Conservation (phyloP, 2,888 invertebrate genomes). For the Eupithecia inturbata region DNA sequence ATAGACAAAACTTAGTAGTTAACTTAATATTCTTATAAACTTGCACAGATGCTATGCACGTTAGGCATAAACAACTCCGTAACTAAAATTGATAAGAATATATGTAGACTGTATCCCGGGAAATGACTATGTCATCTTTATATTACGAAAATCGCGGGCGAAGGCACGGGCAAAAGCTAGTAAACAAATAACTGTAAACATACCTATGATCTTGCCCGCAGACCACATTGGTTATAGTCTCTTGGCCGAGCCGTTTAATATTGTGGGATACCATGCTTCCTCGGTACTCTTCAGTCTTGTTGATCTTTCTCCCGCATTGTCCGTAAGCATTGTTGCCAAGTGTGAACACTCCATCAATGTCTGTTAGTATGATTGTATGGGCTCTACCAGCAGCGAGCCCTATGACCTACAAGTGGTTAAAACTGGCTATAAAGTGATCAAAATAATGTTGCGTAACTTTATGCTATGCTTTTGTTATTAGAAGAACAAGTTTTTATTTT, state of each 20-base stretch:
- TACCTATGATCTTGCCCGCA: conserved; percentile 97
- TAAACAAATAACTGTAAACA: conserved; percentile 38
- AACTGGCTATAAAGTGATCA: background rate
- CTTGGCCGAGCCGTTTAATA: conserved; percentile 86
- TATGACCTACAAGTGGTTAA: conserved; percentile 53
- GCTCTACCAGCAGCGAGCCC: conserved; percentile 92
- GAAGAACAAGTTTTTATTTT: background rate
- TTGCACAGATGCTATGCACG: background rate
- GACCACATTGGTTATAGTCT: conserved; percentile 86
- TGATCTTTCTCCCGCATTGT: conserved; percentile 94
- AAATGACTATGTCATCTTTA: no score
- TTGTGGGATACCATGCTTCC: conserved; percentile 87
- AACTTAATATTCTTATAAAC: no score
- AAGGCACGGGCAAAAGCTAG: background rate
- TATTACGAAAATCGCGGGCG: background rate
- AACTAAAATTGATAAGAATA: no score
- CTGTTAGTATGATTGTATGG: conserved; percentile 91
- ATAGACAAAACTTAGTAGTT: no score
- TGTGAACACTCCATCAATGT: conserved; percentile 91
- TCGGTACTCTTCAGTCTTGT: conserved; percentile 89
- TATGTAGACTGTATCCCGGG: no score
- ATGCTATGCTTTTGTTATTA: background rate
- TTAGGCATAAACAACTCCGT: background rate
- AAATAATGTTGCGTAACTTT: background rate
- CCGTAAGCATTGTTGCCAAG: conserved; percentile 97